phyloP scores from a whole-genome alignment of 2,797 vertebrate species.

The Halcyon smyrnensis region DNA sequence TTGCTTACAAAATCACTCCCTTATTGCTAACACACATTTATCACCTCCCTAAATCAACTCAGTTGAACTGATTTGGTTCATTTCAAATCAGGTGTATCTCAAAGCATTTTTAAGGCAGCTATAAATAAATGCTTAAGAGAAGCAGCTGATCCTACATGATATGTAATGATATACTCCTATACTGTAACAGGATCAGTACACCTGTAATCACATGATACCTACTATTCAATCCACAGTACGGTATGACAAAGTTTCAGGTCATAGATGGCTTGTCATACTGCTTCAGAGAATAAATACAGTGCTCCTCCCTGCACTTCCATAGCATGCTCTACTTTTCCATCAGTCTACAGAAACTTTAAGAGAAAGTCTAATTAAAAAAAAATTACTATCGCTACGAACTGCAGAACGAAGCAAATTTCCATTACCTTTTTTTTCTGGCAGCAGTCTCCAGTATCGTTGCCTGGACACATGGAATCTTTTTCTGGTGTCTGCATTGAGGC shows the following conservation, averaged over 20 bases:
- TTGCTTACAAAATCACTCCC: neutral
- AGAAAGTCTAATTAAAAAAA: neutral
- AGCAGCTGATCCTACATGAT: neutral
- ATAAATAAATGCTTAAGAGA: neutral
- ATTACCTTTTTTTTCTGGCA: conserved; percentile 30
- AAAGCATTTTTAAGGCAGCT: neutral
- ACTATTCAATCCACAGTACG: neutral
- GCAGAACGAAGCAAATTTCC: conserved; percentile 7
- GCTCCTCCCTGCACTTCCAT: neutral
- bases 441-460: conserved; percentile 23
- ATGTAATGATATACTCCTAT: neutral
- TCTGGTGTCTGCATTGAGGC: conserved; percentile 38
- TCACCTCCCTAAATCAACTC: neutral
- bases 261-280: neutral
- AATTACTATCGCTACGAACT: neutral
- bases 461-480: conserved; percentile 46
- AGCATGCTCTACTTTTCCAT: neutral
- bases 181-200: neutral
- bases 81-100: neutral
- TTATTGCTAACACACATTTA: neutral
- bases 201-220: neutral
- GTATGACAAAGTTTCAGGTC: neutral
- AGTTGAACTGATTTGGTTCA: neutral
- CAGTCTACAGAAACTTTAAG: neutral
- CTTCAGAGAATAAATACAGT: neutral